Evolutionary conservation across 2,113 vertebrate genomes (phyloP), one percentile per base, ranked within the genome.

Genomic region (Dendrocopos noguchii): DNA sequence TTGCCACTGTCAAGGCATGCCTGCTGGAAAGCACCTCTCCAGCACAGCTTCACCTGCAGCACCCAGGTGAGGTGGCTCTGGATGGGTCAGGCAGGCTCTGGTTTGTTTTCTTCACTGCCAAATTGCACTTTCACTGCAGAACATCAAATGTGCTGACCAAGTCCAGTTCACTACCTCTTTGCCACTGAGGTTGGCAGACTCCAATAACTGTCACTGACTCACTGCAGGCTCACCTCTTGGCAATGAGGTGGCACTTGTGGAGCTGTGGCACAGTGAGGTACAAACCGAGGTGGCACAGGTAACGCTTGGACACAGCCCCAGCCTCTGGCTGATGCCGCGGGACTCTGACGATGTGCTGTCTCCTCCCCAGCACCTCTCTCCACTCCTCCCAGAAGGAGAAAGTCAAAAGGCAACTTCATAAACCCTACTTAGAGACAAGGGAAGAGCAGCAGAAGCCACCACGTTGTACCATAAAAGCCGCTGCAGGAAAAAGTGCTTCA

Each of bases 161-260:
- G 36, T 5, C 55, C 24, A 55, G 33, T 52, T 67, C 73, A 4
- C 16, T 4, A 44, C 7, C 28, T 12, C 39, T 33, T 42, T 5
- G 1, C 22, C 56, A 33, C 0, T 0, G 0, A 53, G 42, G 20
- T 67, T 15, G 60, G 80, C 34, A 63, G 65, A n/a, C 33, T 53
- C 65, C 29, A 55, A 0, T 14, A 76, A 47, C 50, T 7, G 13
- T 9, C 27, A 5, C 2, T 1, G 10, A 8, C 44, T 5, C 15
- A 6, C 50, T 0, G 17, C 1, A 67, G 27, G 74, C 25, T 59
- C 5, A 1, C 8, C 10, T 56, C 44, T 34, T 29, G 0, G 10
- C 36, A 10, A 33, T 2, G 3, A 31, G 65, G 2, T 7, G 2
- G 8, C 19, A 8, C 50, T 86, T 61, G 3, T 2, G 67, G 63